Evolutionary conservation across 2,797 vertebrate species (phyloP).

Genomic region (Pangasius macronema): DNA sequence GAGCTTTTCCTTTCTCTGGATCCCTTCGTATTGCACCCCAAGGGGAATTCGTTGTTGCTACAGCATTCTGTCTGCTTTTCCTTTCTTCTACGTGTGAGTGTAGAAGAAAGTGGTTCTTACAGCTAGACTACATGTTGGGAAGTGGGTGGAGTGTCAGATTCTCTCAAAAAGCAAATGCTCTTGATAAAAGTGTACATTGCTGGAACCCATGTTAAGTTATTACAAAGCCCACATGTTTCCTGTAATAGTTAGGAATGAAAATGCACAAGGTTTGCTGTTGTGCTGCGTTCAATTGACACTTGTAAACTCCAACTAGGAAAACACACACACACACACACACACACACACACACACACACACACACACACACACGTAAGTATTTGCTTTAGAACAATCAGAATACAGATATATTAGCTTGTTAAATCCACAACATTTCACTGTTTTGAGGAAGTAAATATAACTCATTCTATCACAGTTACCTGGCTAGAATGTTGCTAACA

Average conservation of each 20-base stretch:
- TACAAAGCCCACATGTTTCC: background rate
- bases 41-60: slow-evolving; percentile 48
- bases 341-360: no score
- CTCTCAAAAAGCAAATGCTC: background rate
- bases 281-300: background rate
- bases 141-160: background rate
- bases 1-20: slow-evolving; percentile 51
- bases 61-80: slow-evolving; percentile 42
- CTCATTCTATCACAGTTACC: background rate
- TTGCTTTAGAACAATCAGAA: no score
- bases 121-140: background rate
- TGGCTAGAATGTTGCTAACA: background rate
- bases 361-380: no score
- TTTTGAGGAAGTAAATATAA: no score
- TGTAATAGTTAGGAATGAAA: background rate
- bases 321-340: no score
- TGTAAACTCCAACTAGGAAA: background rate
- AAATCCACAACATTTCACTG: no score
- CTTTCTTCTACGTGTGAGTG: slow-evolving; percentile 4
- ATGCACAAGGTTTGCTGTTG: background rate
- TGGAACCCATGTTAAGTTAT: background rate
- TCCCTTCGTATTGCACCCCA: slow-evolving; percentile 33
- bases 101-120: background rate
- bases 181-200: background rate
- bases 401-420: no score